These are phyloP conservation scores for Spinus pinus DNA, from an alignment of 2,797 vertebrate species.

Conservation along the genomic window DNA sequence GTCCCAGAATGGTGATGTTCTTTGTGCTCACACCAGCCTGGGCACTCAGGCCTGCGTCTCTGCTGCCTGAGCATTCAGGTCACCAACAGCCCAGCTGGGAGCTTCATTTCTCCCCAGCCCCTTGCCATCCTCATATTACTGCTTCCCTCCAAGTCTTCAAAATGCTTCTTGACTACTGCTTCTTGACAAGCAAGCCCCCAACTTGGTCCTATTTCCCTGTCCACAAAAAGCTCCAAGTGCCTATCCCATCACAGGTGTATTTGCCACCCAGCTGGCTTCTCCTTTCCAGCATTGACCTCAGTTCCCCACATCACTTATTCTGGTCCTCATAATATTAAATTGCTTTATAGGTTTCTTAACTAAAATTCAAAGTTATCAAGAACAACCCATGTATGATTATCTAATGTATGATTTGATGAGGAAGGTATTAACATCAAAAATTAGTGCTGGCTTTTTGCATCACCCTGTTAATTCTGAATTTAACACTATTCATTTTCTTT, in stretches of 20 bases:
- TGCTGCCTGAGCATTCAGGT: neutral
- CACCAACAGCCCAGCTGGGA: neutral
- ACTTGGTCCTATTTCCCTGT: neutral
- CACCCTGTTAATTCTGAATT: neutral
- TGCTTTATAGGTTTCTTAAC: neutral
- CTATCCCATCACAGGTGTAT: neutral
- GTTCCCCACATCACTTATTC: neutral
- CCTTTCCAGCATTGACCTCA: neutral
- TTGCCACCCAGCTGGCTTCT: neutral
- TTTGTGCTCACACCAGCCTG: neutral
- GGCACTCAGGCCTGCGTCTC: neutral
- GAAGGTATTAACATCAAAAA: neutral
- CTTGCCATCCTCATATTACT: neutral
- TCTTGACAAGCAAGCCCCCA: neutral
- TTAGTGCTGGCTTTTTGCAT: neutral
- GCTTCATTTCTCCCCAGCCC: neutral
- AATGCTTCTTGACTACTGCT: neutral
- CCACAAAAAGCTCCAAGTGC: neutral
- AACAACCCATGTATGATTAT: neutral
- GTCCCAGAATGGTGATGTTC: fast-evolving
- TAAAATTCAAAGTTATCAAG: neutral
- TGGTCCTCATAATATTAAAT: neutral
- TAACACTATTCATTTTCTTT: neutral
- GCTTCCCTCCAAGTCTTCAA: neutral
- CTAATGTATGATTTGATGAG: neutral